Percentiles rank a stretch among this genome's conserved stretches.
Evolutionary conservation across 2,888 invertebrate species (phyloP).

Genomic region (Liopterus haemorrhoidalis): DNA sequence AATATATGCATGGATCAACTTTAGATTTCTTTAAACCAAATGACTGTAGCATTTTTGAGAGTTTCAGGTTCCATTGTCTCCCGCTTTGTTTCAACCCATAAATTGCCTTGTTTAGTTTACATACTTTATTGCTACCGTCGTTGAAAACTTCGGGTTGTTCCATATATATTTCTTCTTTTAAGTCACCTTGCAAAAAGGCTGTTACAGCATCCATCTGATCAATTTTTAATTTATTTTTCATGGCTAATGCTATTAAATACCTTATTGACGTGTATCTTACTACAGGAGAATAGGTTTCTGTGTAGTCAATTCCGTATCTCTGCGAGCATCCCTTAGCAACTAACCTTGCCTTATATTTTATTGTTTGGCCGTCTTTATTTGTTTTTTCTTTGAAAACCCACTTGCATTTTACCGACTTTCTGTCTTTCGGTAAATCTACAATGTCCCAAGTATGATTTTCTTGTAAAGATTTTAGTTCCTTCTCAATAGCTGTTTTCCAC

Average conservation of each 20-base stretch:
- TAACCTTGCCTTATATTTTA: slow-evolving; percentile 29
- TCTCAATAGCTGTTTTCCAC: slow-evolving; percentile 28
- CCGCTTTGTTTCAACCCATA: slow-evolving; percentile 30
- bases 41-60: slow-evolving; percentile 7
- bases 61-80: slow-evolving; percentile 27
- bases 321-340: slow-evolving; percentile 34
- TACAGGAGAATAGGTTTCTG: slow-evolving; percentile 35
- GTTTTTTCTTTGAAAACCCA: slow-evolving; percentile 28
- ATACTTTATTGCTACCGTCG: slow-evolving; percentile 15
- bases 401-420: slow-evolving; percentile 22
- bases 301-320: slow-evolving; percentile 32
- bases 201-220: slow-evolving; percentile 35
- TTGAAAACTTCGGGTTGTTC: slow-evolving; percentile 25
- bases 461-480: slow-evolving; percentile 22
- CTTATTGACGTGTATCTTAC: slow-evolving; percentile 30
- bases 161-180: slow-evolving; percentile 35
- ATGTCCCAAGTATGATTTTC: slow-evolving; percentile 25
- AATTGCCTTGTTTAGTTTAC: slow-evolving; percentile 27
- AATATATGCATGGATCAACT: no score
- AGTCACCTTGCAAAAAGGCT: slow-evolving; percentile 34
- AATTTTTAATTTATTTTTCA: slow-evolving; percentile 27
- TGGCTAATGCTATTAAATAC: slow-evolving; percentile 31
- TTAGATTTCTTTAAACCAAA: background rate
- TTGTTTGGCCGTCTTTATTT: background rate
- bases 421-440: slow-evolving; percentile 18